A percentile compares a stretch with the other conserved stretches of the same genome.
Conservation (phyloP, 2,797 vertebrate species). For the Hybognathus amarus region DNA sequence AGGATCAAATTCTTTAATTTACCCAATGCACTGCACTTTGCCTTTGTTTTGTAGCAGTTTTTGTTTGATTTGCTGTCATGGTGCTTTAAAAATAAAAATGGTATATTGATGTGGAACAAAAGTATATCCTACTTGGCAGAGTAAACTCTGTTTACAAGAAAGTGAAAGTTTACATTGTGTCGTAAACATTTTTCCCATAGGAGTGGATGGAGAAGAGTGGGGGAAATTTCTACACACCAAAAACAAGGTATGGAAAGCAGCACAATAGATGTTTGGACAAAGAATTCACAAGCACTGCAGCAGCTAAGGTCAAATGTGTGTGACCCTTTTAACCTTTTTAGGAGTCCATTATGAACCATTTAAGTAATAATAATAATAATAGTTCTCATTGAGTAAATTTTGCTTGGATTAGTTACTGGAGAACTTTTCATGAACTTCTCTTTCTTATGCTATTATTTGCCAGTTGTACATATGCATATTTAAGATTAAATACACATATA, state of each 20-base stretch:
- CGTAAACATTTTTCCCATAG: conserved; percentile 69
- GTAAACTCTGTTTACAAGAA: conserved; percentile 21
- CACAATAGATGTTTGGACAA: not conserved
- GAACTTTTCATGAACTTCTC: not conserved
- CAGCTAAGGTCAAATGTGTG: not conserved
- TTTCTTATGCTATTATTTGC: not conserved
- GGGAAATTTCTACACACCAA: conserved; percentile 99
- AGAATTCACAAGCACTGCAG: not conserved
- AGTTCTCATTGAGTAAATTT: not conserved
- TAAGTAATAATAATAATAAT: not conserved
- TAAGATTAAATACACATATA: not conserved
- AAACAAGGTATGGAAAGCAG: conserved; percentile 86
- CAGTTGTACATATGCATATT: not conserved
- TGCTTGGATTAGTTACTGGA: not conserved
- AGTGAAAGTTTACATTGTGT: not conserved
- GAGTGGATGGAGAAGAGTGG: conserved; percentile 95
- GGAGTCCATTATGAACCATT: not conserved
- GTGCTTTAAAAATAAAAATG: conserved; percentile 46
- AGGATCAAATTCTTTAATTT: conserved; percentile 29
- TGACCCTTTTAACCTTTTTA: conserved; percentile 5
- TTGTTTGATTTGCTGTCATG: conserved; percentile 40
- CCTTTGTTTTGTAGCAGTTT: conserved; percentile 51
- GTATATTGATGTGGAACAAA: conserved; percentile 40
- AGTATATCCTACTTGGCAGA: conserved; percentile 51
- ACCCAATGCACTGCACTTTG: conserved; percentile 52